These are phyloP conservation scores for Odontamblyopus lacepedii DNA, from an alignment of 2,797 vertebrate genomes.

Conservation along the genomic window DNA sequence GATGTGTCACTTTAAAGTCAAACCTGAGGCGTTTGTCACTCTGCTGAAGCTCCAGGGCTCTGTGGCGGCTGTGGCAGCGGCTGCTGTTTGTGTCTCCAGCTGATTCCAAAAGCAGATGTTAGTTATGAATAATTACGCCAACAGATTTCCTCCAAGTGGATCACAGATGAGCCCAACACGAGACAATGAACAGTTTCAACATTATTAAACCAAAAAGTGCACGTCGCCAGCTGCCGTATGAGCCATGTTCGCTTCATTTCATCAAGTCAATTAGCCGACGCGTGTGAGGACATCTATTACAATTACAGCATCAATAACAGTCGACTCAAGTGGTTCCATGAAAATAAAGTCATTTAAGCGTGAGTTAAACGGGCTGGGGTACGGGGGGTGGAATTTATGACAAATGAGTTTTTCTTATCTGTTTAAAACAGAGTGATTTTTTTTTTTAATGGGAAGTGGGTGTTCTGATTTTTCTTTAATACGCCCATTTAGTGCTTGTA, in stretches of 20 bases:
- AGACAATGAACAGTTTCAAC: conserved; percentile 17
- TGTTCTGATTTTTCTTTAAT: not conserved
- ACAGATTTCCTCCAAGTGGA: conserved; percentile 16
- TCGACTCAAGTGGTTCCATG: not conserved
- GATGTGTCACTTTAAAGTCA: no score
- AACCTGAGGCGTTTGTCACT: not conserved
- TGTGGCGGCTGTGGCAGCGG: not conserved
- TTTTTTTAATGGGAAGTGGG: not conserved
- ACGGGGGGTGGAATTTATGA: not conserved
- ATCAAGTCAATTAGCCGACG: conserved; percentile 9
- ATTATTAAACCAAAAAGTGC: conserved; percentile 15
- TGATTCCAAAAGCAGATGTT: conserved; percentile 14
- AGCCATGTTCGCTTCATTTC: conserved; percentile 2
- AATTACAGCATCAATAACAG: conserved; percentile 13
- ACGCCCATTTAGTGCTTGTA: not conserved
- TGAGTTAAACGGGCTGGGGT: not conserved
- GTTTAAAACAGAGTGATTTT: not conserved
- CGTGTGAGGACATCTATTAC: conserved; percentile 4
- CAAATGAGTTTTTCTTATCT: not conserved
- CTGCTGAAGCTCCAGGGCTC: not conserved
- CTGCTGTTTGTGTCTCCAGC: conserved; percentile 15
- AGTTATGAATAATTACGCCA: conserved; percentile 11
- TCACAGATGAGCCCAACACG: conserved; percentile 12
- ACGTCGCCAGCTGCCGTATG: conserved; percentile 6
- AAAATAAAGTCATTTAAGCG: not conserved